A percentile compares a stretch with the other conserved stretches of the same genome.
phyloP scores from a whole-genome alignment of 2,888 invertebrate species.

The Callosobruchus maculatus region DNA sequence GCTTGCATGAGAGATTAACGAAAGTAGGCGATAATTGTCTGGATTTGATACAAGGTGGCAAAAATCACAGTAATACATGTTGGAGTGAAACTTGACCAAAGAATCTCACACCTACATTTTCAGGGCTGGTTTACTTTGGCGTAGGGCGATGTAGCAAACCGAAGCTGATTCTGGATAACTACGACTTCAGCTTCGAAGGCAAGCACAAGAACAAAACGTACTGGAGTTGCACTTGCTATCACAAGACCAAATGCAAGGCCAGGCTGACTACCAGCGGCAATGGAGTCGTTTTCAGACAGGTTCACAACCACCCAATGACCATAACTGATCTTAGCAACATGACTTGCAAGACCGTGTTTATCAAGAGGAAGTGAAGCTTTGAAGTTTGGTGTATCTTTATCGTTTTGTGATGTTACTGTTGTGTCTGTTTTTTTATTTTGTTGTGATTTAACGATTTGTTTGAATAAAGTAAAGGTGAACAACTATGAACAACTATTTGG shows the following conservation, averaged over 20 bases:
- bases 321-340: slow-evolving; percentile 14
- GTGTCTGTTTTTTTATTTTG: no score
- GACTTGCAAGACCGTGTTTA: slow-evolving; percentile 19
- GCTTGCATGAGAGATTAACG: no score
- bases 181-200: slow-evolving; percentile 30
- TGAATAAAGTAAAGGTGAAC: no score
- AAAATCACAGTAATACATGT: no score
- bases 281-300: slow-evolving; percentile 21
- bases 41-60: no score
- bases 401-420: no score
- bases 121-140: slow-evolving; percentile 7
- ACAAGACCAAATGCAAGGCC: slow-evolving; percentile 28
- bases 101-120: no score
- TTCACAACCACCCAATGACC: slow-evolving; percentile 29
- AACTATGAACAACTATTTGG: no score
- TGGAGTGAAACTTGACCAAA: no score
- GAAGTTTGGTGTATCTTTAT: no score
- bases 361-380: slow-evolving; percentile 16
- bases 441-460: no score
- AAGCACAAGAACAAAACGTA: slow-evolving; percentile 25
- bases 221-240: slow-evolving; percentile 32
- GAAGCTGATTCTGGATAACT: slow-evolving; percentile 27
- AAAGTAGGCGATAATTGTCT: no score
- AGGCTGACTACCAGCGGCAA: slow-evolving; percentile 17
- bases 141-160: slow-evolving; percentile 9